Percentiles rank a stretch among this genome's conserved stretches.
Evolutionary conservation across 2,888 invertebrate species (phyloP).

Genomic region (Lottia scabra): DNA sequence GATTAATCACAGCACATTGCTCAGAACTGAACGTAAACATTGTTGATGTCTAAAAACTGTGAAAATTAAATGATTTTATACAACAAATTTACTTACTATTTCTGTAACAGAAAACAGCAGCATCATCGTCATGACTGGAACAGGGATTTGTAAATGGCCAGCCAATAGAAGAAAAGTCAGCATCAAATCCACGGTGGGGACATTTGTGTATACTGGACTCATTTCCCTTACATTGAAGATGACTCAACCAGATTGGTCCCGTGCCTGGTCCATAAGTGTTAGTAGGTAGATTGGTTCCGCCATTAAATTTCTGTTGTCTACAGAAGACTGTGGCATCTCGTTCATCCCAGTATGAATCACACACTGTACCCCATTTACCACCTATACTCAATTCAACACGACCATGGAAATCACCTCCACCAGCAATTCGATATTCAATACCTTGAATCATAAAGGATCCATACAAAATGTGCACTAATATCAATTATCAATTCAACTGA

Average conservation of each 20-base stretch:
- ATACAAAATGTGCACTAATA: too few relatives aligned
- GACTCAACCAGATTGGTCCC: constrained; percentile 60
- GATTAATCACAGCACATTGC: too few relatives aligned
- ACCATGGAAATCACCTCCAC: constrained; percentile 41
- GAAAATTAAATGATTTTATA: too few relatives aligned
- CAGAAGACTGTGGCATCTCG: constrained; percentile 76
- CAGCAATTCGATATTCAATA: constrained; percentile 43
- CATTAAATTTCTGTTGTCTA: constrained; percentile 48
- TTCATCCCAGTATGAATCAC: constrained; percentile 81
- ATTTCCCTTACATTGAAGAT: constrained; percentile 50
- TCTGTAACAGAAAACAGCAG: constrained; percentile 51
- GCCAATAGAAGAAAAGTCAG: constrained; percentile 34
- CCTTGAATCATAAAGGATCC: constrained; percentile 32
- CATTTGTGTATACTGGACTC: constrained; percentile 46
- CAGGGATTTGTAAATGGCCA: constrained; percentile 38
- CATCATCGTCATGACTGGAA: constrained; percentile 49
- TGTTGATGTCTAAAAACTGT: too few relatives aligned
- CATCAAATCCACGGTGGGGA: constrained; percentile 51
- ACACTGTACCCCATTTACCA: constrained; percentile 79
- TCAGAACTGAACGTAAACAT: too few relatives aligned
- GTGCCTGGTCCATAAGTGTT: constrained; percentile 46
- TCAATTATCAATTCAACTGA: too few relatives aligned
- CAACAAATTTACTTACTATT: constrained; percentile 32
- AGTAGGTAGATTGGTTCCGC: constrained; percentile 40
- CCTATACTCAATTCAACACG: constrained; percentile 78